phyloP scores from a whole-genome alignment of 1,140 invertebrate species.

The Zaprionus nigranus region DNA sequence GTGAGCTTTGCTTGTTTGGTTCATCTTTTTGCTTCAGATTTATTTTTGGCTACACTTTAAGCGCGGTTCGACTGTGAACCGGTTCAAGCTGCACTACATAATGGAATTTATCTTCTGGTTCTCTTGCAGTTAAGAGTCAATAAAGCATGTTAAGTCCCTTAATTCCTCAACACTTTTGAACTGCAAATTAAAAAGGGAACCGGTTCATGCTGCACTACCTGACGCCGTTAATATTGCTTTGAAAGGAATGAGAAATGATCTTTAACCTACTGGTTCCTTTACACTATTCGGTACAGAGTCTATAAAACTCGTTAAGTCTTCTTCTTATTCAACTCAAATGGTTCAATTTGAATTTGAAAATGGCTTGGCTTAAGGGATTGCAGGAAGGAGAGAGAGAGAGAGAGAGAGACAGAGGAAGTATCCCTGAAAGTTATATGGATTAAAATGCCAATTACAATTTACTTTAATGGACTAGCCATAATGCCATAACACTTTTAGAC shows the following conservation, averaged over 20 bases:
- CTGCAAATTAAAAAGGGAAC: not conserved
- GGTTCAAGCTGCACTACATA: not conserved
- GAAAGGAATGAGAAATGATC: not conserved
- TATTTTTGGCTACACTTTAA: too few relatives aligned
- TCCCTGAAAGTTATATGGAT: conserved; percentile 24
- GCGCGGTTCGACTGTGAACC: not conserved
- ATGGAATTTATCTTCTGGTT: not conserved
- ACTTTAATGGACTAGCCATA: conserved; percentile 71
- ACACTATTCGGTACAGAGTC: not conserved
- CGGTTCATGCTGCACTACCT: not conserved
- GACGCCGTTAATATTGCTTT: not conserved
- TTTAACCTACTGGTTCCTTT: not conserved
- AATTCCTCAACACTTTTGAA: not conserved
- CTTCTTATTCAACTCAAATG: not conserved
- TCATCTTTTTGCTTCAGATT: too few relatives aligned
- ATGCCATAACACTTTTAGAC: conserved; percentile 64
- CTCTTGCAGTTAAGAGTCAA: not conserved
- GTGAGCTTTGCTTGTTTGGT: too few relatives aligned
- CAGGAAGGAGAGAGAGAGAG: too few relatives aligned
- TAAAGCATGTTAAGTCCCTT: not conserved
- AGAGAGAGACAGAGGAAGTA: not conserved
- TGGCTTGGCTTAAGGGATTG: not conserved
- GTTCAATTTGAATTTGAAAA: not conserved
- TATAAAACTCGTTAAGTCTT: not conserved
- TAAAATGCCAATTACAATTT: conserved; percentile 76